Percentiles rank a stretch among this genome's conserved stretches.
phyloP scores from a whole-genome alignment of 1,140 invertebrate genomes.

The Drosophila micromelanica region DNA sequence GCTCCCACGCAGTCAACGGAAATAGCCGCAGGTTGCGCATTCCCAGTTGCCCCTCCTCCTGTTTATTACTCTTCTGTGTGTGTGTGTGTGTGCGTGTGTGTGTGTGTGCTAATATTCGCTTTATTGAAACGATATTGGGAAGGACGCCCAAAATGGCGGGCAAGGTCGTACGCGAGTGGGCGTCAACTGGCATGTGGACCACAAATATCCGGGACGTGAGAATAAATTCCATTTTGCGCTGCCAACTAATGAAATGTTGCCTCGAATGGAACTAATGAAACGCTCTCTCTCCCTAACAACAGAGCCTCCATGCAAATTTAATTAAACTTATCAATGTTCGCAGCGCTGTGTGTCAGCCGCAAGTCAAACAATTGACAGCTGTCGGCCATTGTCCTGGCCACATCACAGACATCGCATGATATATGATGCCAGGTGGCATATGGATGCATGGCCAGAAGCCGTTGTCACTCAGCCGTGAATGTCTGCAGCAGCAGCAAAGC shows the following conservation, averaged over 20 bases:
- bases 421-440: conserved; percentile 23
- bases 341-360: conserved; percentile 23
- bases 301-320: conserved; percentile 47
- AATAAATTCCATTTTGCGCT: conserved; percentile 30
- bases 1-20: conserved; percentile 16
- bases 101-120: conserved; percentile 12
- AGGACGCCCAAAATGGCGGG: conserved; percentile 10
- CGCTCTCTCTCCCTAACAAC: background rate
- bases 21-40: conserved; percentile 23
- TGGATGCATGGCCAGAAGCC: conserved; percentile 7
- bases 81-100: background rate
- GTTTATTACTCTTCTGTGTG: background rate
- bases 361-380: conserved; percentile 54
- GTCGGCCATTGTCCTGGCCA: conserved; percentile 21
- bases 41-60: conserved; percentile 20
- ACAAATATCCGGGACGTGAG: conserved; percentile 35
- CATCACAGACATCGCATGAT: conserved; percentile 25
- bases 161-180: conserved; percentile 30
- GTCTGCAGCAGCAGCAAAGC: conserved; percentile 9
- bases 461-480: conserved; percentile 22
- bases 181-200: conserved; percentile 40
- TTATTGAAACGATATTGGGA: conserved; percentile 48
- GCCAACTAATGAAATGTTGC: conserved; percentile 43
- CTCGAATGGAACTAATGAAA: conserved; percentile 28
- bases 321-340: conserved; percentile 52